Percentiles rank a stretch among this genome's conserved stretches.
Evolutionary conservation across 2,888 invertebrate species (phyloP).

Genomic region (Campoletis raptor): DNA sequence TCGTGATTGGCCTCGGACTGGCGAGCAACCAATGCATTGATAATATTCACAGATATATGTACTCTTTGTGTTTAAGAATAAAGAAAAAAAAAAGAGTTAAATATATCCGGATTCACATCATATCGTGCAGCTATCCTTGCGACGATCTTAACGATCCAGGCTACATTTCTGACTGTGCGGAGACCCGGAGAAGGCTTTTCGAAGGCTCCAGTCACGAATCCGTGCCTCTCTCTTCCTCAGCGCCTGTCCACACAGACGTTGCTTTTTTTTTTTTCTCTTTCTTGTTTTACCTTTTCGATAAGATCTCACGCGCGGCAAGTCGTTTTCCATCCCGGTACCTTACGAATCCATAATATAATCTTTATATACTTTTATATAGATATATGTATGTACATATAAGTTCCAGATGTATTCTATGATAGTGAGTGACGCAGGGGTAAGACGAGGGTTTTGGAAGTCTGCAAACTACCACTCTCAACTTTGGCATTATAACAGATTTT

Average conservation of each 20-base stretch:
- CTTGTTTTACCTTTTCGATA: constrained; percentile 50
- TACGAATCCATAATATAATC: constrained; percentile 64
- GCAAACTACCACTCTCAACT: constrained; percentile 35
- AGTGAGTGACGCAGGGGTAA: background rate
- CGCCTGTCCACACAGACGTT: constrained; percentile 52
- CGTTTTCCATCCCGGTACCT: constrained; percentile 53
- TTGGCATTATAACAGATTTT: constrained; percentile 32
- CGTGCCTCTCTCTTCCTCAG: constrained; percentile 11
- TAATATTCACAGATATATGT: constrained; percentile 10
- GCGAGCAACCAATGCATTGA: constrained; percentile 18
- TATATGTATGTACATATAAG: background rate
- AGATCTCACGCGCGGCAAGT: constrained; percentile 53
- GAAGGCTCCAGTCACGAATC: constrained; percentile 62
- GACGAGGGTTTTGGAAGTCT: constrained; percentile 26
- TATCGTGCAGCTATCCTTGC: constrained; percentile 56
- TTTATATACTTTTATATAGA: constrained; percentile 19
- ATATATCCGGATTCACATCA: constrained; percentile 58
- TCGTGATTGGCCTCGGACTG: constrained; percentile 37
- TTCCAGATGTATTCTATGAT: constrained; percentile 26
- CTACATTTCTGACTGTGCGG: constrained; percentile 54
- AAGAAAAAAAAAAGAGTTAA: constrained; percentile 43
- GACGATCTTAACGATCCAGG: constrained; percentile 60
- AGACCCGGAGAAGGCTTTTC: constrained; percentile 42
- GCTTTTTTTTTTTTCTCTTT: constrained; percentile 16
- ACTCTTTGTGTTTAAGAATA: background rate